Base-by-base conservation (phyloP, 2,797 vertebrate genomes). In the Lemur catta region DNA sequence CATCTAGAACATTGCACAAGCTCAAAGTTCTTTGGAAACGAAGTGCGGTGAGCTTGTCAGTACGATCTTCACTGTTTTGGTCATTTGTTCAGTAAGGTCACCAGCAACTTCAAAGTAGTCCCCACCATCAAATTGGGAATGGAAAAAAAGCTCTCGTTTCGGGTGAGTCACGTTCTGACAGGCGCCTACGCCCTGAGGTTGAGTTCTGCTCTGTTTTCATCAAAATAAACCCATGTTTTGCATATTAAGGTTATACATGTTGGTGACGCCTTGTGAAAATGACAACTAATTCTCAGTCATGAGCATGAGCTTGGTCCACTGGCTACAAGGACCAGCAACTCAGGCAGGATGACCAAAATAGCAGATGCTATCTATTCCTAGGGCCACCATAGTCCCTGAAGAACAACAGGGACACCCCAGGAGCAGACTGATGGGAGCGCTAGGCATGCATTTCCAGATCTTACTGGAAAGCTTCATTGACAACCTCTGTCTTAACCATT, bases 101-200 rank as follows among this genome's bases (percentile, higher is more conserved):
- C 59, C 86, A 28, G 65, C 57, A 59, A 38, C 92, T 95, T 95
- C 74, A 95, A 95, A 91, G 81, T 13, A 35, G 33, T 85, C 81
- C 46, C 88, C 85, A n/a, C 22, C 61, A 76, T 85, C 95, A 86
- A 35, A 87, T 69, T 18, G 8, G 75, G 85, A 95, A 85, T 94
- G 96, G 97, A 97, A 96, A 97, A 96, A 97, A 97, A 94, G 67
- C 93, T 85, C 18, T 11, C 26, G 20, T 80, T 17, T 52, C 14
- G 71, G 55, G 63, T 97, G 97, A 98, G 93, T 97, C 97, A 96
- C 59, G 38, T 82, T 96, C 76, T 96, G 72, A 81, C 93, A 95
- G 12, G 59, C 52, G 2, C 96, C 95, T 87, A 97, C 78, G 0
- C 79, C 72, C 85, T 86, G 78, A 81, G 87, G 92, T 89, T 22